Percentiles rank a stretch among this genome's conserved stretches.
phyloP scores from a whole-genome alignment of 2,888 invertebrate genomes.

The Meandrusa payeni region DNA sequence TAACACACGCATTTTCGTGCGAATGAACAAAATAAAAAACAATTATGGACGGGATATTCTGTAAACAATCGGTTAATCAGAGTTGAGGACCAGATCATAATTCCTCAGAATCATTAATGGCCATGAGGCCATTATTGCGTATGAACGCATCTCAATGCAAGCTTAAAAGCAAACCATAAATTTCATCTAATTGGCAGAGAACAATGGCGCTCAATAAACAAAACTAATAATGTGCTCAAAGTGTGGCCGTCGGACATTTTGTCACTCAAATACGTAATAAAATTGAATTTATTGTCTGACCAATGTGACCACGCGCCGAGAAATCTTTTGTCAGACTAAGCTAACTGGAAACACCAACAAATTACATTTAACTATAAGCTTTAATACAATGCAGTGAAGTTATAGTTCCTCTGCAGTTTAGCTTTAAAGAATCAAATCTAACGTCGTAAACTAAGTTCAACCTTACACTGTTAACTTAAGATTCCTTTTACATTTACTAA shows the following conservation, averaged over 20 bases:
- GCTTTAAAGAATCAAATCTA: neutral
- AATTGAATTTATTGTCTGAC: conserved; percentile 63
- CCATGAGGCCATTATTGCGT: too few relatives aligned
- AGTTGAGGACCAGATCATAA: too few relatives aligned
- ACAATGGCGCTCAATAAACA: conserved; percentile 18
- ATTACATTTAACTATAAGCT: conserved; percentile 30
- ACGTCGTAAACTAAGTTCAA: neutral
- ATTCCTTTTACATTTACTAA: conserved; percentile 29
- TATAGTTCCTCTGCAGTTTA: neutral
- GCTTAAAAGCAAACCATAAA: conserved; percentile 18
- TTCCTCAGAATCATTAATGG: too few relatives aligned
- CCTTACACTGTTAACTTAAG: conserved; percentile 8
- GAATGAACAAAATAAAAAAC: too few relatives aligned
- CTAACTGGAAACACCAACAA: conserved; percentile 40
- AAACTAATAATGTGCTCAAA: conserved; percentile 40
- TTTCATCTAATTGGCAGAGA: conserved; percentile 7
- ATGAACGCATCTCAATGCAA: too few relatives aligned
- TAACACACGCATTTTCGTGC: too few relatives aligned
- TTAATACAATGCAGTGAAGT: conserved; percentile 31
- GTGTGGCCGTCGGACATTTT: conserved; percentile 36
- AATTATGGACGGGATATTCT: too few relatives aligned
- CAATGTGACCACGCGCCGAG: conserved; percentile 47
- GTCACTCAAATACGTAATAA: conserved; percentile 47
- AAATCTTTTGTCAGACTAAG: conserved; percentile 34
- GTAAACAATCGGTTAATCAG: too few relatives aligned